Percentiles rank a stretch among this genome's conserved stretches.
Evolutionary conservation across 2,797 vertebrate genomes (phyloP).

Genomic region (Scomberomorus guttatus): DNA sequence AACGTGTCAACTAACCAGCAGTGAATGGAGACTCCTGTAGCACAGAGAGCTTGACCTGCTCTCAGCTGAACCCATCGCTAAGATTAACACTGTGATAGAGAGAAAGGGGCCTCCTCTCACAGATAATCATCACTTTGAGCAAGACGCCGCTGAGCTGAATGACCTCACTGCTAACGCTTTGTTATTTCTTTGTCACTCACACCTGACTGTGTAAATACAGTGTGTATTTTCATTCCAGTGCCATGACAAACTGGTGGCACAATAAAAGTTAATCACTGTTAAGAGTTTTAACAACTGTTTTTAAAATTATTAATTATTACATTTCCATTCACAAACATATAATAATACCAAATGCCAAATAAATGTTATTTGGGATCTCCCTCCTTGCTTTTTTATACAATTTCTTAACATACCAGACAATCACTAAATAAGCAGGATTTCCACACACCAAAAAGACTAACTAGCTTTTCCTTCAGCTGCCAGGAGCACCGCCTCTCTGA

Average conservation of each 20-base stretch:
- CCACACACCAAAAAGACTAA: slow-evolving; percentile 9
- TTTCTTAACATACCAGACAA: slow-evolving; percentile 4
- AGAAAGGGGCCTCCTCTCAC: slow-evolving; percentile 41
- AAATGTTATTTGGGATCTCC: not conserved
- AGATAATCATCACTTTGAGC: slow-evolving; percentile 55
- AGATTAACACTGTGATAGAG: slow-evolving; percentile 49
- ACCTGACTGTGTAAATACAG: slow-evolving; percentile 14
- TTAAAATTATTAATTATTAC: not conserved
- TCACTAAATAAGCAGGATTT: slow-evolving; percentile 16
- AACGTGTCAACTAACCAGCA: slow-evolving; percentile 31
- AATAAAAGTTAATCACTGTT: not conserved
- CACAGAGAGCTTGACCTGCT: slow-evolving; percentile 44
- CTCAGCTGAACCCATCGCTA: slow-evolving; percentile 35
- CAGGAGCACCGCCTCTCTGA: not conserved
- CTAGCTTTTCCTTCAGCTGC: slow-evolving; percentile 27
- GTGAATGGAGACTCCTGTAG: slow-evolving; percentile 43
- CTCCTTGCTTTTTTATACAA: not conserved
- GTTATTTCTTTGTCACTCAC: slow-evolving; percentile 45
- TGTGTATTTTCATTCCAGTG: slow-evolving; percentile 12
- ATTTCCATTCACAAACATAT: not conserved
- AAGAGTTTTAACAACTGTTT: not conserved
- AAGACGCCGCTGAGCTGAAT: slow-evolving; percentile 32
- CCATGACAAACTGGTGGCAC: slow-evolving; percentile 10
- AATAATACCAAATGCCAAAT: not conserved
- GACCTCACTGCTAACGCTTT: slow-evolving; percentile 28